Conservation (phyloP, 2,888 invertebrate genomes). For the Synergus gifuensis region DNA sequence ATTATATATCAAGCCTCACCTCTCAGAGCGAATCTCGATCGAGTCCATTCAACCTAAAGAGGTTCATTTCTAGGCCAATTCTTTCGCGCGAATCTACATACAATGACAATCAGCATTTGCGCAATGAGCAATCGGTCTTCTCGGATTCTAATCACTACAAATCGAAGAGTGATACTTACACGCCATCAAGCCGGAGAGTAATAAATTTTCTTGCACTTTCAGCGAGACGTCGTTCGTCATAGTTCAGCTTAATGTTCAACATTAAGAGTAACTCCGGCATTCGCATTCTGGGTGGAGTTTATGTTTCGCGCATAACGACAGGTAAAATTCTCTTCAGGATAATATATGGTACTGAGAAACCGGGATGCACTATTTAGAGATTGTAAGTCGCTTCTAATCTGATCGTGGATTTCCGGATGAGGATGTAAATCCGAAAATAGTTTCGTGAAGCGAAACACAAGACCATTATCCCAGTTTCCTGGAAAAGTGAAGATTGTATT, state of each 20-base stretch:
- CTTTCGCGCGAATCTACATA: conserved; percentile 11
- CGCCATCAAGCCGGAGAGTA: not conserved
- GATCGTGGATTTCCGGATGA: not conserved
- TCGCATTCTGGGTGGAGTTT: conserved; percentile 36
- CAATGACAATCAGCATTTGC: not conserved
- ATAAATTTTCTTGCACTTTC: conserved; percentile 36
- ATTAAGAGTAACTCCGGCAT: conserved; percentile 22
- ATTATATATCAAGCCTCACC: not conserved
- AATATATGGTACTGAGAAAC: conserved; percentile 8
- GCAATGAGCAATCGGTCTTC: conserved; percentile 10
- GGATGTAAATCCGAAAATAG: not conserved
- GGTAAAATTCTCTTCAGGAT: not conserved
- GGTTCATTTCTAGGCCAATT: conserved; percentile 14
- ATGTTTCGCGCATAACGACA: conserved; percentile 37
- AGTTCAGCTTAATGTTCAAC: conserved; percentile 13
- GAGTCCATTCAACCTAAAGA: not conserved
- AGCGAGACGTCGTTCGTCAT: conserved; percentile 24
- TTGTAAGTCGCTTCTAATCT: conserved; percentile 11
- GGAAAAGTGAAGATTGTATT: not conserved
- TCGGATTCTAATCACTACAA: conserved; percentile 33
- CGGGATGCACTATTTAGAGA: conserved; percentile 6
- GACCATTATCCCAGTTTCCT: not conserved
- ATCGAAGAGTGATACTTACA: conserved; percentile 8
- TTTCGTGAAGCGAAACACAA: not conserved
- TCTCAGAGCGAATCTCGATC: not conserved